These are phyloP conservation scores for Bos javanicus DNA, from an alignment of 2,113 vertebrate species.

Conservation along the genomic window DNA sequence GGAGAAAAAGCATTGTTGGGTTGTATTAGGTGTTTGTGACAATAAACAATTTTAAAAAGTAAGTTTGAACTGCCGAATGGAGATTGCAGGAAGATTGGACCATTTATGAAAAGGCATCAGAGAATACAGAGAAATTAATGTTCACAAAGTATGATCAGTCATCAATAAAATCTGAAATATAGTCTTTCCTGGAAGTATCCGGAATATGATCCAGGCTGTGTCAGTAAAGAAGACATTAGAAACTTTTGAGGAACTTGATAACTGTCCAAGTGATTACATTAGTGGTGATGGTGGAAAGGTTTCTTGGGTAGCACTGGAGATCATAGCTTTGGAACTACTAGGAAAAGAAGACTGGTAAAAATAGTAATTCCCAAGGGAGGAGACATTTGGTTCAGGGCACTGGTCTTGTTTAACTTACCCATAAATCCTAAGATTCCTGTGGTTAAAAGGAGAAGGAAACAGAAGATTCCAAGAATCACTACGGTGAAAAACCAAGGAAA, in stretches of 20 bases:
- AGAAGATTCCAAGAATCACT: neutral
- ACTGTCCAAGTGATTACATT: neutral
- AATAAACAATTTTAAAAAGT: neutral
- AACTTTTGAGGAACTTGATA: neutral
- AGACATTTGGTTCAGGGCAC: neutral
- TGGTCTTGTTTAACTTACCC: neutral
- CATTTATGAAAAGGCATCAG: neutral
- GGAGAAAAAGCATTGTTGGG: neutral
- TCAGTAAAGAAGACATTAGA: neutral
- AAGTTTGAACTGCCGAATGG: neutral
- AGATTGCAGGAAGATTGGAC: neutral
- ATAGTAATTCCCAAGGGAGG: neutral
- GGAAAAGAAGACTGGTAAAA: neutral
- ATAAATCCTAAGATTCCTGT: neutral
- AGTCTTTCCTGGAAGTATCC: neutral
- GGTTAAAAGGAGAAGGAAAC: neutral
- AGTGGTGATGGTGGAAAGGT: neutral
- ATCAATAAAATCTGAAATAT: neutral
- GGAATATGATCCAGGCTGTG: neutral
- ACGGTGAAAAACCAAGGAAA: neutral
- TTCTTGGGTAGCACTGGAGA: neutral
- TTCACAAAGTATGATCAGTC: neutral
- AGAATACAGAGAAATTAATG: neutral
- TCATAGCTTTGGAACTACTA: neutral
- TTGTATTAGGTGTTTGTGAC: neutral